Evolutionary conservation across 2,113 vertebrate genomes (phyloP).

Genomic region (Rhizomys pruinosus): DNA sequence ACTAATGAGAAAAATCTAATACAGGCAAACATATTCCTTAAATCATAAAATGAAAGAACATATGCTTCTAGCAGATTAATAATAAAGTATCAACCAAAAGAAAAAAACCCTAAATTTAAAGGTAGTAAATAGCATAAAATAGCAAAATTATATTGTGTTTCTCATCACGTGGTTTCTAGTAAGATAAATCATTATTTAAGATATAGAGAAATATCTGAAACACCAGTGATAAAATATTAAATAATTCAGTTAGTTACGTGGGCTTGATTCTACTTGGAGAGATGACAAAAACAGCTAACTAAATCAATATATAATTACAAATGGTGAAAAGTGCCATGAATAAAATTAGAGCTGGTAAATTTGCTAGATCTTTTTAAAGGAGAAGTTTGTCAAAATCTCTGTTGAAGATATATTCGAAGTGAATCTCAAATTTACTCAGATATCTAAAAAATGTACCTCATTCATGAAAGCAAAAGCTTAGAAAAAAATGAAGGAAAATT

Average conservation of each 20-base stretch:
- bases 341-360: background rate
- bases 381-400: background rate
- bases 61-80: background rate
- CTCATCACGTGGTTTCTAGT: background rate
- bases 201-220: background rate
- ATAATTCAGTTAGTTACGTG: background rate
- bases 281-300: background rate
- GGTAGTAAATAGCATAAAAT: background rate
- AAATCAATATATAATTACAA: constrained; percentile 30
- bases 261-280: background rate
- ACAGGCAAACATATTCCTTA: background rate
- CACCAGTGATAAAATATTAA: background rate
- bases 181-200: background rate
- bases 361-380: background rate
- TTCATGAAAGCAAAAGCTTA: background rate
- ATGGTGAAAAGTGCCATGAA: background rate
- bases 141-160: background rate
- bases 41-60: background rate
- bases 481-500: background rate
- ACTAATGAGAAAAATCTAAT: background rate
- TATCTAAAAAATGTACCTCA: background rate
- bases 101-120: background rate
- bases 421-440: background rate
- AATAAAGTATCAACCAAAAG: background rate
- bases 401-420: background rate